Base-by-base conservation (phyloP, 2,113 vertebrate genomes). In the Sylvia atricapilla region DNA sequence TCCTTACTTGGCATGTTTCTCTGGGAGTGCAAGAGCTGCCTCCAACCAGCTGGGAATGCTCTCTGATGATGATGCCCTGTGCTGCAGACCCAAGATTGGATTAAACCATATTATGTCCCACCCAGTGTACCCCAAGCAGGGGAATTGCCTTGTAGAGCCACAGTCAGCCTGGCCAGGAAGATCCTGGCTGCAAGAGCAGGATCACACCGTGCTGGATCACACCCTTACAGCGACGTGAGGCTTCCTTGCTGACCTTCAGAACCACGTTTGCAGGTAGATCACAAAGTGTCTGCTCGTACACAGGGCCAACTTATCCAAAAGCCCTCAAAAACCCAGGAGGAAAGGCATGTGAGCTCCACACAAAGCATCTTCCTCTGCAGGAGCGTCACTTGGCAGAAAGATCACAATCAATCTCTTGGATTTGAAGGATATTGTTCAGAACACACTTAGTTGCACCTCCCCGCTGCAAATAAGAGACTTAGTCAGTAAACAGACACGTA, bases 161-260 rank as follows among this genome's bases (percentile, higher is more conserved):
- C 23, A 15, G 28, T 55, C 43, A 33, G 55, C 8, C 12, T 59
- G 59, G 46, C 7, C 13, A 27, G 43, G 53, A 31, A 17, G 20
- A 31, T 58, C 46, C 64, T 46, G 56, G 24, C 35, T 66, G 27
- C 28, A 69, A 23, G 44, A 70, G 35, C 55, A 80, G 50, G 49
- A 27, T 50, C 31, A 35, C 19, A 0, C 22, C 0, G 0, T 0
- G 0, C 37, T 62, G 47, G 31, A 24, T 75, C 43, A 22, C 37
- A 27, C 27, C 1, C 6, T 4, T 46, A 17, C 41, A 56, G 55
- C 47, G 58, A 23, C 18, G 2, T 0, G 2, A 23, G 10, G 15
- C 47, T 64, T 53, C 14, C 28, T 11, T 43, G 52, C 76, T 55
- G 67, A 31, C 73, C 81, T 53, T 49, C 74, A 73, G 63, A 33